These are phyloP conservation scores for Carcinoscorpius rotundicauda DNA, from an alignment of 1,140 invertebrate genomes.

Conservation along the genomic window DNA sequence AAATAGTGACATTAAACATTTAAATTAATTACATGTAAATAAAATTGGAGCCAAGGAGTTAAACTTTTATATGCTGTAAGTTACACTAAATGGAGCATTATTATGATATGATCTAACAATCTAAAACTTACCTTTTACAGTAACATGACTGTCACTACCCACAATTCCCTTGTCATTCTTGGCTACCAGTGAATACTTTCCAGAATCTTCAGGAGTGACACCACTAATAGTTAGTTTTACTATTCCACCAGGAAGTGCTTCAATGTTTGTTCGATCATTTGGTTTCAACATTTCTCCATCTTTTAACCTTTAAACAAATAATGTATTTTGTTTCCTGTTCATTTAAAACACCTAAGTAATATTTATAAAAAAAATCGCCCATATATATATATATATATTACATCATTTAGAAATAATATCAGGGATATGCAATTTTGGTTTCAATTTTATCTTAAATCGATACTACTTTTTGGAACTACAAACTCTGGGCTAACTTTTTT, in stretches of 20 bases:
- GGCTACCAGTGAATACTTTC: conserved; percentile 42
- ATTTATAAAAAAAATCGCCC: too few relatives aligned
- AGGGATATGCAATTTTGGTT: too few relatives aligned
- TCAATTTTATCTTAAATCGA: too few relatives aligned
- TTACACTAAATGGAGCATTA: background rate
- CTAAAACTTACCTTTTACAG: conserved; percentile 23
- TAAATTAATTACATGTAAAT: conserved; percentile 4
- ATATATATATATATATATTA: background rate
- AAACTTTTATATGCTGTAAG: background rate
- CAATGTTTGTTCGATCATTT: conserved; percentile 32
- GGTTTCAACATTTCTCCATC: conserved; percentile 19
- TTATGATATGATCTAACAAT: background rate
- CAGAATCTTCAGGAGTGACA: conserved; percentile 43
- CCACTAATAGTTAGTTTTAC: conserved; percentile 40
- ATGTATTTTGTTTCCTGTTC: background rate
- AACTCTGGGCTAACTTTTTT: too few relatives aligned
- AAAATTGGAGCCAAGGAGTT: background rate
- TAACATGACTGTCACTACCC: conserved; percentile 27
- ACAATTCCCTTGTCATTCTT: conserved; percentile 37
- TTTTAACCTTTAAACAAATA: conserved; percentile 11
- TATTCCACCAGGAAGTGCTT: conserved; percentile 41
- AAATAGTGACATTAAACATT: background rate
- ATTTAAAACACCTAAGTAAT: background rate
- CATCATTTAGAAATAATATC: conserved; percentile 29
- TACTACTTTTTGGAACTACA: too few relatives aligned